Percentiles rank a stretch among this genome's conserved stretches.
Evolutionary conservation across 2,113 vertebrate species (phyloP).

Genomic region (Labeo rohita): DNA sequence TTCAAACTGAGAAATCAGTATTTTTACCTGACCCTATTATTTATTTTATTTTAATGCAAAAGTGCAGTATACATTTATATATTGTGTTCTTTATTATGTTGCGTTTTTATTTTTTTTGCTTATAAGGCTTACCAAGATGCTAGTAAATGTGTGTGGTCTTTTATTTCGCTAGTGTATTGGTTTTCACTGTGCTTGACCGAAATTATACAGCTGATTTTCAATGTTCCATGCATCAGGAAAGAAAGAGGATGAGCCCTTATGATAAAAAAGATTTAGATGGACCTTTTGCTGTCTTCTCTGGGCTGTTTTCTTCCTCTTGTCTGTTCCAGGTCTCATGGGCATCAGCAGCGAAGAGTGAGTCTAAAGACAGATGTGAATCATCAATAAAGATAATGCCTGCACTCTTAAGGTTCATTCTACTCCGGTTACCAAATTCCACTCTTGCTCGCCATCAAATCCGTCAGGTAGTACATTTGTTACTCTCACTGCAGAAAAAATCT

Average conservation of each 20-base stretch:
- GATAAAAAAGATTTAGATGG: slow-evolving; percentile 18
- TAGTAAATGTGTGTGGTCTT: slow-evolving; percentile 44
- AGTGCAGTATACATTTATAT: not conserved
- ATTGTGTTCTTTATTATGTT: not conserved
- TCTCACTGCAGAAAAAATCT: not conserved
- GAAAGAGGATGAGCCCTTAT: not conserved
- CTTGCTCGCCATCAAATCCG: not conserved
- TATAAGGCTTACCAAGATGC: not conserved
- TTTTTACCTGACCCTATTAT: not conserved
- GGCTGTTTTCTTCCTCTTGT: slow-evolving; percentile 19
- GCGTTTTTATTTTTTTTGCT: not conserved
- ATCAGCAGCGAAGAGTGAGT: slow-evolving; percentile 20
- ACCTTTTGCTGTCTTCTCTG: slow-evolving; percentile 14
- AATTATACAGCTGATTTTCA: slow-evolving; percentile 43
- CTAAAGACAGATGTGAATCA: slow-evolving; percentile 12
- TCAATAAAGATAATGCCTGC: not conserved
- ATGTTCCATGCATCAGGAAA: slow-evolving; percentile 45
- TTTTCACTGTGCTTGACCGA: slow-evolving; percentile 28
- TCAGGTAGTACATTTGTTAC: not conserved
- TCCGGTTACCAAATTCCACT: slow-evolving; percentile 23
- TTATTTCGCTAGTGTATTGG: slow-evolving; percentile 21
- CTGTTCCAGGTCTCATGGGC: slow-evolving; percentile 26
- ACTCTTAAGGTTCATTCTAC: not conserved
- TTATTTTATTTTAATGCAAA: not conserved
- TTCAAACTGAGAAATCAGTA: no score